Evolutionary conservation across 2,888 invertebrate species (phyloP).

Genomic region (Nomada flava): DNA sequence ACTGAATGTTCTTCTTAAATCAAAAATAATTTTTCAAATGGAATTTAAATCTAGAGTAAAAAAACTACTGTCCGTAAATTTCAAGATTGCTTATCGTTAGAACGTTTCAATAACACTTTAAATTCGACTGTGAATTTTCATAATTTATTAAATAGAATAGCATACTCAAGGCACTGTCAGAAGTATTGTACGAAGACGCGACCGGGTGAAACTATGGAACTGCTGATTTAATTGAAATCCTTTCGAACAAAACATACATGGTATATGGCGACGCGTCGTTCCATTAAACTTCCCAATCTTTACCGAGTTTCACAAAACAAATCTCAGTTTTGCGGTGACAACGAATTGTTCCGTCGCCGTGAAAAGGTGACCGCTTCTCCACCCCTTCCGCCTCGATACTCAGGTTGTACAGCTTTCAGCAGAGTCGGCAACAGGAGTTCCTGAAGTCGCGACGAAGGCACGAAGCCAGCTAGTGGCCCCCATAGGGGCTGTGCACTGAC

Average conservation of each 20-base stretch:
- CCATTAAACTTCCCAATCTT: conserved; percentile 28
- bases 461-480: conserved; percentile 81
- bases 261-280: too few relatives aligned
- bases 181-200: background rate
- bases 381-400: conserved; percentile 32
- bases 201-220: conserved; percentile 32
- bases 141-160: background rate
- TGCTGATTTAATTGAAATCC: conserved; percentile 11
- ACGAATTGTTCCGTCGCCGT: conserved; percentile 51
- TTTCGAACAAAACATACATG: background rate
- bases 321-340: conserved; percentile 52
- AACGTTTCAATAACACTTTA: too few relatives aligned
- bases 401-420: conserved; percentile 80
- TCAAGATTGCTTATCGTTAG: too few relatives aligned
- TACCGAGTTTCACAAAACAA: conserved; percentile 52
- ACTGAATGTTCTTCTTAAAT: too few relatives aligned
- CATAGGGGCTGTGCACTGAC: conserved; percentile 82
- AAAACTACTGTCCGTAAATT: too few relatives aligned
- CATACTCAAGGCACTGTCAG: too few relatives aligned
- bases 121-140: too few relatives aligned
- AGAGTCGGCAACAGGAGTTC: conserved; percentile 81
- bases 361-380: conserved; percentile 59
- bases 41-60: too few relatives aligned
- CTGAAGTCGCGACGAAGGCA: conserved; percentile 79
- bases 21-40: too few relatives aligned